A percentile compares a stretch with the other conserved stretches of the same genome.
Evolutionary conservation across 2,888 invertebrate genomes (phyloP).

Genomic region (Vannuccia rotundouncinata): DNA sequence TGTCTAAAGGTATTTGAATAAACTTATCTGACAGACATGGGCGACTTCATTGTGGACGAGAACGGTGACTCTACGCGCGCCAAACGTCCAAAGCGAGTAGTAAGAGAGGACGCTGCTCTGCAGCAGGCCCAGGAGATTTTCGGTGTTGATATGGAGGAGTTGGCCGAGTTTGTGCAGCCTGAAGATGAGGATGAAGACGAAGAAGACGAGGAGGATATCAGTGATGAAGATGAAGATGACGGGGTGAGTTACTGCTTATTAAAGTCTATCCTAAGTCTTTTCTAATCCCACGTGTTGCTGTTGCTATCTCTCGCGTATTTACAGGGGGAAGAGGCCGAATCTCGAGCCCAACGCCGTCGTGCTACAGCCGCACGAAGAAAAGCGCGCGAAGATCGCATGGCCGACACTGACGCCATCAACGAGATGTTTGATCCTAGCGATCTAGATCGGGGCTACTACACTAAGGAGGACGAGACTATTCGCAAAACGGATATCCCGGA

Average conservation of each 20-base stretch:
- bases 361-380: neutral
- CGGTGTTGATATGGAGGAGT: constrained; percentile 81
- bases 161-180: constrained; percentile 55
- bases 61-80: constrained; percentile 60
- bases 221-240: constrained; percentile 52
- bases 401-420: constrained; percentile 50
- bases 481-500: constrained; percentile 60
- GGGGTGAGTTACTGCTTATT: constrained; percentile 42
- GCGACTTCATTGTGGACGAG: constrained; percentile 95
- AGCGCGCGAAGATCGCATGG: neutral
- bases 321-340: neutral
- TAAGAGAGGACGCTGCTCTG: constrained; percentile 63
- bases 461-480: constrained; percentile 81
- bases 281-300: too few species aligned
- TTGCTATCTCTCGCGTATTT: too few species aligned
- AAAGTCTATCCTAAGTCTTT: too few species aligned
- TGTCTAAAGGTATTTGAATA: too few species aligned
- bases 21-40: constrained; percentile 66
- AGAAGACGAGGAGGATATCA: constrained; percentile 45
- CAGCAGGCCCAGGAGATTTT: constrained; percentile 98
- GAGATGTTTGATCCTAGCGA: constrained; percentile 96
- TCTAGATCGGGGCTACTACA: constrained; percentile 87
- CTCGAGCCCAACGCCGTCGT: constrained; percentile 42
- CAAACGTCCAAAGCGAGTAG: constrained; percentile 25
- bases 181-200: constrained; percentile 49